A percentile compares a stretch with the other conserved stretches of the same genome.
Evolutionary conservation across 2,113 vertebrate species (phyloP).

Genomic region (Stigmatopora nigra): DNA sequence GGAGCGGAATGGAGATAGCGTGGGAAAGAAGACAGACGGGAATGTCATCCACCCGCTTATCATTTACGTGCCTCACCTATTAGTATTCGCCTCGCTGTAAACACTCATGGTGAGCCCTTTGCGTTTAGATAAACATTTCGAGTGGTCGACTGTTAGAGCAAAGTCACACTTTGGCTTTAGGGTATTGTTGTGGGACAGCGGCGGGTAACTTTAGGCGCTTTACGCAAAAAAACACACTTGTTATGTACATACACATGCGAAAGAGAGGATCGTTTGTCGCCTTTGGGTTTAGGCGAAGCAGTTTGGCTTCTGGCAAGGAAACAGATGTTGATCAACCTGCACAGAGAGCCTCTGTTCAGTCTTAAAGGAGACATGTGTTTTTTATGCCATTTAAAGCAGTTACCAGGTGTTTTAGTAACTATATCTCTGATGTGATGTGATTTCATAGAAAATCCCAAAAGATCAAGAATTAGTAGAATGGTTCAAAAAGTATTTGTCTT

Average conservation of each 20-base stretch:
- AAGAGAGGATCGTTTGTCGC: conserved; percentile 17
- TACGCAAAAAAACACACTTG: conserved; percentile 15
- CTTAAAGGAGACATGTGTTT: background rate
- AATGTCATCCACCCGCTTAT: conserved; percentile 67
- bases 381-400: conserved; percentile 5
- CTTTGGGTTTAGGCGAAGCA: conserved; percentile 38
- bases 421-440: background rate
- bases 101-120: conserved; percentile 35
- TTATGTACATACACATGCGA: background rate
- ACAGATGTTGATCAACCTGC: conserved; percentile 50
- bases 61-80: conserved; percentile 56
- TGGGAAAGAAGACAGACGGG: conserved; percentile 60
- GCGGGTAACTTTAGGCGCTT: conserved; percentile 18
- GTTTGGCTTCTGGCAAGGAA: conserved; percentile 43
- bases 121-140: conserved; percentile 14
- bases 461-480: background rate
- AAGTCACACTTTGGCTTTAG: background rate
- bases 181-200: conserved; percentile 22
- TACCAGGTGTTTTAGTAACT: background rate
- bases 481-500: background rate
- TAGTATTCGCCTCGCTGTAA: conserved; percentile 47
- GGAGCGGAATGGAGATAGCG: conserved; percentile 45
- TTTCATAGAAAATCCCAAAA: background rate
- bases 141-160: background rate
- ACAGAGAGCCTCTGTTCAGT: conserved; percentile 31